phyloP scores from a whole-genome alignment of 2,888 invertebrate species.

The Gari tellinella region DNA sequence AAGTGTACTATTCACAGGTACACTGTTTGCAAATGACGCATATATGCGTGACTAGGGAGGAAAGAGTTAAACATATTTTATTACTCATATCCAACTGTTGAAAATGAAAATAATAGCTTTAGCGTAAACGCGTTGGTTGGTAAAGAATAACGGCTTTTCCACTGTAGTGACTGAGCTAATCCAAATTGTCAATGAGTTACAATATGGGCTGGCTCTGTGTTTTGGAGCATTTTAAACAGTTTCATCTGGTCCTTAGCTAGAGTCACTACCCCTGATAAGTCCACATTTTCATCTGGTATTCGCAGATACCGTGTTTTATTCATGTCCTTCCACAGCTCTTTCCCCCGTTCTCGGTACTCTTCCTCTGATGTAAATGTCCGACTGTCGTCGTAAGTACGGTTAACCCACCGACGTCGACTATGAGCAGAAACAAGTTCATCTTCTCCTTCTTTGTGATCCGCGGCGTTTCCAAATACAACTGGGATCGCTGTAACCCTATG shows the following conservation, averaged over 20 bases:
- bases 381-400: conserved; percentile 42
- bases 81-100: no score
- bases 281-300: conserved; percentile 74
- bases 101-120: no score
- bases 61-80: no score
- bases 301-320: conserved; percentile 79
- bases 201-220: conserved; percentile 42
- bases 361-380: conserved; percentile 71
- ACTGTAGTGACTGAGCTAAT: no score
- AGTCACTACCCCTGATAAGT: conserved; percentile 79
- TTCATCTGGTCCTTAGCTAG: conserved; percentile 77
- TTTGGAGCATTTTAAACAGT: conserved; percentile 59
- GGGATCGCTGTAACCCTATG: conserved; percentile 19
- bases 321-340: conserved; percentile 77
- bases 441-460: conserved; percentile 40
- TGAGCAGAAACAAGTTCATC: conserved; percentile 16
- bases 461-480: conserved; percentile 2
- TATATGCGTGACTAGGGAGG: no score
- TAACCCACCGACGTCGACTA: conserved; percentile 40
- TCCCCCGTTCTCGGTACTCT: conserved; percentile 65
- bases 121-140: no score
- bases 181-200: conserved; percentile 38
- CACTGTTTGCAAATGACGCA: no score
- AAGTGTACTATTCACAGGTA: no score
- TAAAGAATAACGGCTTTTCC: no score